Evolutionary conservation across 1,140 invertebrate species (phyloP), one percentile per base, ranked within the genome.

Genomic region (Aphis gossypii): DNA sequence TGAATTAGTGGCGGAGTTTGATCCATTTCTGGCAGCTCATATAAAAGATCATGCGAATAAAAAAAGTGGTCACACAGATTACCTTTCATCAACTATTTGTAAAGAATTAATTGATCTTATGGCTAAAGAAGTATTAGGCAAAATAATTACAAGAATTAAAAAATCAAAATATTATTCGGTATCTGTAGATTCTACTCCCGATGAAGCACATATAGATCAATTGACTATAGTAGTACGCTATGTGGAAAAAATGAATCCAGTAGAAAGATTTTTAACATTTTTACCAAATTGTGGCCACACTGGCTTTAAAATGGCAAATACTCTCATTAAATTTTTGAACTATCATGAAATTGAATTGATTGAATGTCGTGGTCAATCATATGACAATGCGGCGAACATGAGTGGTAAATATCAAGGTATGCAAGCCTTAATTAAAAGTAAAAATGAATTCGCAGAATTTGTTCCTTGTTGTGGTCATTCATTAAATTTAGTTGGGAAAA

Each of bases 1-100:
- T 30, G 95, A 95, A 94, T 92, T 95, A 51, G 94, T 95, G 82
- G 94, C 94, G 9, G 94, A 95, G 94, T 95, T 95, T 94, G 95
- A 95, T 94, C 94, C 94, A 35, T 95, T 95, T 94, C 94, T 95
- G 86, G 94, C 94, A 30, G 90, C 94, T 76, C 95, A 95, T 93
- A 94, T 95, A 94, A 41, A 93, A 93, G 82, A 93, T 56, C 95
- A 94, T 94, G 94, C 94, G 51, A 95, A 95, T 95, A 92, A 86
- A 90, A 25, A 95, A 87, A 93, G 60, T 68, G 95, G 95, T 6
- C 23, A 87, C 88, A 94, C 93, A 46, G 94, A 94, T n/a, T 94
- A 94, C 46, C 93, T 94, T 60, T 94, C 93, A 21, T 89, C 92
- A 88, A 94, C 68, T 48, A 94, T 94, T 93, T 94, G 87, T 68